phyloP scores from a whole-genome alignment of 2,888 invertebrate genomes.

The Metacarcinus magister region DNA sequence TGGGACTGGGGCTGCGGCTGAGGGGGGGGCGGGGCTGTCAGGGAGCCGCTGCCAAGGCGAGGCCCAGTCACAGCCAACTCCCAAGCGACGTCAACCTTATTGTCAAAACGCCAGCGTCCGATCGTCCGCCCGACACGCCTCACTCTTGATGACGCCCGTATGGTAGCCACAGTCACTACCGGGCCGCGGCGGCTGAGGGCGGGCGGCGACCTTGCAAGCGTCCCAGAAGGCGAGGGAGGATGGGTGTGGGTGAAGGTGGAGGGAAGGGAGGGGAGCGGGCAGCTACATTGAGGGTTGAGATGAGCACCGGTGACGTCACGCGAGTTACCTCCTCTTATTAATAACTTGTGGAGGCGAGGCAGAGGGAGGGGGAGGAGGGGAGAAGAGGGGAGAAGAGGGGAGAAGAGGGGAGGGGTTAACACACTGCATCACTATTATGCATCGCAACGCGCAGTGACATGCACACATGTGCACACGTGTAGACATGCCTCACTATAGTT shows the following conservation, averaged over 20 bases:
- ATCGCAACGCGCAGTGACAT: slow-evolving; percentile 27
- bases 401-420: background rate
- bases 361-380: background rate
- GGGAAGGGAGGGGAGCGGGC: background rate
- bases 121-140: background rate
- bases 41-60: slow-evolving; percentile 29
- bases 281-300: slow-evolving; percentile 46
- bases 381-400: background rate
- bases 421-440: background rate
- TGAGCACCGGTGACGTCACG: slow-evolving; percentile 26
- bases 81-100: slow-evolving; percentile 52
- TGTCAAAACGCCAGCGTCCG: slow-evolving; percentile 46
- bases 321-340: slow-evolving; percentile 62
- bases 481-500: background rate
- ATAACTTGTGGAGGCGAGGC: slow-evolving; percentile 52
- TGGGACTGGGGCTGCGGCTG: background rate
- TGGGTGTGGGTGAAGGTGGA: background rate
- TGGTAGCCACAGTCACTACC: no score
- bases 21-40: background rate
- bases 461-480: slow-evolving; percentile 12
- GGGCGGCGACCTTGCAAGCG: background rate
- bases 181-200: background rate
- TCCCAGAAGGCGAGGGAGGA: no score
- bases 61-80: slow-evolving; percentile 43
- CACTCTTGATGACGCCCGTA: no score